These are phyloP conservation scores for Philopedon plagiatum DNA, from an alignment of 2,888 invertebrate species.

Conservation along the genomic window DNA sequence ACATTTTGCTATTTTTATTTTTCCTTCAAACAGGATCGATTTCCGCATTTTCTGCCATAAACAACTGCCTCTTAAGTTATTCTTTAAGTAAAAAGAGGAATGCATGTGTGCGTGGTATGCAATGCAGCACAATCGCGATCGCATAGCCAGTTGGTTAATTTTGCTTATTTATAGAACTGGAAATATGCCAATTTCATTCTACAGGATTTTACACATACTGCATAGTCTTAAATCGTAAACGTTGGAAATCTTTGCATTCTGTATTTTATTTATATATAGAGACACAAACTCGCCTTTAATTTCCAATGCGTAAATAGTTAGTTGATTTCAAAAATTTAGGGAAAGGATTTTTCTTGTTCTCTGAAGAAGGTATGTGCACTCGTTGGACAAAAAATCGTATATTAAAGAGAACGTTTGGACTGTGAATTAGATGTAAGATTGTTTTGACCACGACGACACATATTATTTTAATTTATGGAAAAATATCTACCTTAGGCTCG, in stretches of 20 bases:
- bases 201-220: conserved; percentile 22
- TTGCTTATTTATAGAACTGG: conserved; percentile 43
- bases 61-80: background rate
- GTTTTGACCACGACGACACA: no score
- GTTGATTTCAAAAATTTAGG: no score
- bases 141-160: conserved; percentile 25
- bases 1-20: no score
- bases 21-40: background rate
- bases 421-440: no score
- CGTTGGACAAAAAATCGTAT: no score
- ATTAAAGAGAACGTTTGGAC: no score
- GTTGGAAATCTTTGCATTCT: background rate
- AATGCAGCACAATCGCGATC: conserved; percentile 7
- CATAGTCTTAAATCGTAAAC: background rate
- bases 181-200: conserved; percentile 32
- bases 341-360: no score
- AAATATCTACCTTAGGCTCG: no score
- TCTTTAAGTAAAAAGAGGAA: conserved; percentile 21
- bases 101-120: conserved; percentile 15
- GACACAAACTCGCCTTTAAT: no score
- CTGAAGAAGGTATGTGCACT: no score
- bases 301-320: no score
- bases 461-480: no score
- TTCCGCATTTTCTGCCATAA: conserved; percentile 27
- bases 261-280: background rate